Conservation (phyloP, 2,113 vertebrate genomes). For the Pyrgilauda ruficollis region DNA sequence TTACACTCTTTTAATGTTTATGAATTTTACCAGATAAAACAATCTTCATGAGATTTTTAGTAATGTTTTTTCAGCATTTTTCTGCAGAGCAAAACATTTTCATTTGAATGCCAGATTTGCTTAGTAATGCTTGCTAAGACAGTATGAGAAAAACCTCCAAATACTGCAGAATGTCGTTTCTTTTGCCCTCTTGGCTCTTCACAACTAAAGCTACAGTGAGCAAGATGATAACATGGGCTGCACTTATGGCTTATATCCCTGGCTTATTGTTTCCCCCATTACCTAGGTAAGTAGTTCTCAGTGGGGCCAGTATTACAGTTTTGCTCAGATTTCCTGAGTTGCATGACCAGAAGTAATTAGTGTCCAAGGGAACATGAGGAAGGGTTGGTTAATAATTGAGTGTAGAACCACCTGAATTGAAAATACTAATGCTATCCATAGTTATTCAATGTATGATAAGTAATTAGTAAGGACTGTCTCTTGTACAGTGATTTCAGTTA, state of each 20-base stretch:
- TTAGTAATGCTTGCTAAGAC: not conserved
- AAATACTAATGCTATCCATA: conserved; percentile 40
- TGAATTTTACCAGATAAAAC: not conserved
- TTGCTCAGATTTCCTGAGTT: not conserved
- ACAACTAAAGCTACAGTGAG: not conserved
- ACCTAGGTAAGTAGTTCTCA: not conserved
- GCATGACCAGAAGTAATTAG: conserved; percentile 12
- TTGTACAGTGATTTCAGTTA: conserved; percentile 41
- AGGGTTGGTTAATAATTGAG: conserved; percentile 23
- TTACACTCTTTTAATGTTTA: not conserved
- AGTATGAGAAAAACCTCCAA: not conserved
- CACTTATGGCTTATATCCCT: not conserved
- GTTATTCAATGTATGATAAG: conserved; percentile 55
- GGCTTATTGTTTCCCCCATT: not conserved
- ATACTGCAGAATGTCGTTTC: not conserved
- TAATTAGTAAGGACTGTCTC: conserved; percentile 27
- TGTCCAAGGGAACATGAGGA: conserved; percentile 20
- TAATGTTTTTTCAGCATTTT: not conserved
- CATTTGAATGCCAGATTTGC: not conserved
- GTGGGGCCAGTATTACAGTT: not conserved
- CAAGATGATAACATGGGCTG: not conserved
- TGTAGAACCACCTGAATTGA: conserved; percentile 17
- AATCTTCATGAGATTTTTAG: not conserved
- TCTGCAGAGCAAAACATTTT: conserved; percentile 19
- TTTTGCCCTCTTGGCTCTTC: not conserved